These are phyloP conservation scores for Paedocypris micromegethes DNA, from an alignment of 2,797 vertebrate genomes.

Conservation along the genomic window DNA sequence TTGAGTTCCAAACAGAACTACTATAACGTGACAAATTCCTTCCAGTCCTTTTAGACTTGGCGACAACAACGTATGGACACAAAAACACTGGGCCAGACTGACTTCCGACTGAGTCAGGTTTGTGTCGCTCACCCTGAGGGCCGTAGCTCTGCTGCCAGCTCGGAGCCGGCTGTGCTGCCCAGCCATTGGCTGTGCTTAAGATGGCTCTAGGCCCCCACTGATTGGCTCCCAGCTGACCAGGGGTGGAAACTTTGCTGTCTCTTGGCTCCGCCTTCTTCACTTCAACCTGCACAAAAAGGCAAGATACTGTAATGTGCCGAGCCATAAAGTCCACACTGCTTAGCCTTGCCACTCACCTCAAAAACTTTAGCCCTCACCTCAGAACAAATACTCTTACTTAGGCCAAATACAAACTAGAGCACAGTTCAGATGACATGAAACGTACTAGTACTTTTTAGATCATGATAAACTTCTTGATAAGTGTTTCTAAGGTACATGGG, in stretches of 20 bases:
- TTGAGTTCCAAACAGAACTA: background rate
- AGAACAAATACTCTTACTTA: constrained; percentile 69
- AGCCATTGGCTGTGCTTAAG: constrained; percentile 94
- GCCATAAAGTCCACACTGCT: constrained; percentile 35
- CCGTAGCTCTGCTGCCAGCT: constrained; percentile 95
- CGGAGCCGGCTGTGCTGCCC: constrained; percentile 91
- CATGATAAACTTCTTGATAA: constrained; percentile 51
- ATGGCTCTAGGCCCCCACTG: constrained; percentile 94
- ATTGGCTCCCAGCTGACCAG: constrained; percentile 82
- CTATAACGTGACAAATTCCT: constrained; percentile 1
- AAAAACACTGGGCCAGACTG: too few species aligned
- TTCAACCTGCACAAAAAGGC: constrained; percentile 94
- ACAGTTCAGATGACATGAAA: constrained; percentile 45
- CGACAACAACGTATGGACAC: too few species aligned
- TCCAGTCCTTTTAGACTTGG: too few species aligned
- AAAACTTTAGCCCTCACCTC: constrained; percentile 51
- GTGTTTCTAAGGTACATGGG: constrained; percentile 91
- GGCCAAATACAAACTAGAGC: constrained; percentile 55
- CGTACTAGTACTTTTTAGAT: constrained; percentile 49
- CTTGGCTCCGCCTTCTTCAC: constrained; percentile 98
- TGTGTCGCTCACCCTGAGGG: constrained; percentile 84
- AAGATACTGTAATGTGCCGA: constrained; percentile 65
- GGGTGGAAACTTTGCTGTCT: constrained; percentile 88
- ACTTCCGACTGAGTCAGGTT: too few species aligned
- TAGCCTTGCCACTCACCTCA: constrained; percentile 61